A percentile compares a stretch with the other conserved stretches of the same genome.
phyloP scores from a whole-genome alignment of 2,113 vertebrate species.

The Callopanchax toddi region DNA sequence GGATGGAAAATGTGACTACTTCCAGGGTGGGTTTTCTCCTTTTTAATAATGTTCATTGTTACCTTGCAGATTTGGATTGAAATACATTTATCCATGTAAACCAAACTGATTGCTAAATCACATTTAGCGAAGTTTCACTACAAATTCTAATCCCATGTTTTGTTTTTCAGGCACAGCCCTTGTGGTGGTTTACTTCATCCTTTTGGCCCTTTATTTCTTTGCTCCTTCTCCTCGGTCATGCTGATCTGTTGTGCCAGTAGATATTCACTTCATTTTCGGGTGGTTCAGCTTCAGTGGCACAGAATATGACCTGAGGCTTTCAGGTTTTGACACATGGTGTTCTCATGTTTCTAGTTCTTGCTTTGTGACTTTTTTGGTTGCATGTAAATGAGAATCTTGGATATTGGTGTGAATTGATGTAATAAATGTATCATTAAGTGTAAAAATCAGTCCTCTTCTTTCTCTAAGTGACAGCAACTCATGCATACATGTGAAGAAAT shows the following conservation, averaged over 20 bases:
- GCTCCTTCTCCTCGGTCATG: constrained; percentile 83
- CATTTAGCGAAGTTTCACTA: too few species aligned
- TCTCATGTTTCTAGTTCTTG: background rate
- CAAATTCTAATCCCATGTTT: constrained; percentile 3
- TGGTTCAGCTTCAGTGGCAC: constrained; percentile 1
- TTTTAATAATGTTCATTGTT: background rate
- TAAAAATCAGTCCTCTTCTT: background rate
- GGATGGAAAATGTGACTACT: constrained; percentile 90
- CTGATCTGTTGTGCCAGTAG: constrained; percentile 56
- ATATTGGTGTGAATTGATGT: background rate
- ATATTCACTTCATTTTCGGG: background rate
- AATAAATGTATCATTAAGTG: background rate
- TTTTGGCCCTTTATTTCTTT: constrained; percentile 84
- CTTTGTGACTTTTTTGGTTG: background rate
- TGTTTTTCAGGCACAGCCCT: constrained; percentile 76
- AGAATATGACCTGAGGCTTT: too few species aligned
- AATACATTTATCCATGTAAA: background rate
- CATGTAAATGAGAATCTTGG: constrained; percentile 20
- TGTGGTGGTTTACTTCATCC: constrained; percentile 86
- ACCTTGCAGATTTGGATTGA: background rate
- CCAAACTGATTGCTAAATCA: background rate
- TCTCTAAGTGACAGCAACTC: too few species aligned
- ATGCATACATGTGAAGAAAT: too few species aligned
- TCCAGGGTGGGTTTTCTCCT: constrained; percentile 80
- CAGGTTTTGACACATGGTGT: too few species aligned